Evolutionary conservation across 2,888 invertebrate genomes (phyloP).

Genomic region (Cryptocheilus praepositus): DNA sequence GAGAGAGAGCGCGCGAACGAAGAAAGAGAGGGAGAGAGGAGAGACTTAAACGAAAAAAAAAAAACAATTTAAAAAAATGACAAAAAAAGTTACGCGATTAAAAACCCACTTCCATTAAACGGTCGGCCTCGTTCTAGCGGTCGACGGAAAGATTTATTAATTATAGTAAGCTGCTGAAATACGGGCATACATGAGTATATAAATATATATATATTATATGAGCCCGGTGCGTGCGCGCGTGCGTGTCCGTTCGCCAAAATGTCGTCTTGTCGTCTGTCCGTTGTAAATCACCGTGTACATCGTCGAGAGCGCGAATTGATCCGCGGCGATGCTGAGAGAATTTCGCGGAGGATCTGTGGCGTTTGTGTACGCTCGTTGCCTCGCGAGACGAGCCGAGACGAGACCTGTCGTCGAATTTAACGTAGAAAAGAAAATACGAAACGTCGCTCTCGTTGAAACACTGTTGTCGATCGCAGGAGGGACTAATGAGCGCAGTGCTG

Average conservation of each 20-base stretch:
- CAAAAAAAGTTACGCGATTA: conserved; percentile 7
- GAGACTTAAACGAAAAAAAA: not conserved
- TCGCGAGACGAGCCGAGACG: too few relatives aligned
- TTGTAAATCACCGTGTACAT: too few relatives aligned
- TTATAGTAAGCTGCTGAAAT: conserved; percentile 26
- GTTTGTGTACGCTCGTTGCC: too few relatives aligned
- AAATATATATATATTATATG: not conserved
- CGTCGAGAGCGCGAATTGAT: too few relatives aligned
- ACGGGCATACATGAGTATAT: conserved; percentile 2
- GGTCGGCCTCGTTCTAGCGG: conserved; percentile 70
- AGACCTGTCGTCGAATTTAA: too few relatives aligned
- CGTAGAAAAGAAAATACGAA: too few relatives aligned
- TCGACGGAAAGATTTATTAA: conserved; percentile 39
- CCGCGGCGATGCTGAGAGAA: too few relatives aligned
- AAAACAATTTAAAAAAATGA: conserved; percentile 11
- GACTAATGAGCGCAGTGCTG: too few relatives aligned
- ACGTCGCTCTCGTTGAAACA: too few relatives aligned
- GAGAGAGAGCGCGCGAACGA: conserved; percentile 1
- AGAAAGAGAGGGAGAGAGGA: conserved; percentile 11
- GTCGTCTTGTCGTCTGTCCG: too few relatives aligned
- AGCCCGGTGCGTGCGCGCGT: not conserved
- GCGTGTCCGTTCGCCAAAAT: not conserved
- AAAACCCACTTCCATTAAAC: conserved; percentile 19
- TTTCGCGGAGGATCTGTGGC: too few relatives aligned
- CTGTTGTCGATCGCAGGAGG: too few relatives aligned